phyloP scores from a whole-genome alignment of 23 tunicate genomes.

The Oikopleura dioica region DNA sequence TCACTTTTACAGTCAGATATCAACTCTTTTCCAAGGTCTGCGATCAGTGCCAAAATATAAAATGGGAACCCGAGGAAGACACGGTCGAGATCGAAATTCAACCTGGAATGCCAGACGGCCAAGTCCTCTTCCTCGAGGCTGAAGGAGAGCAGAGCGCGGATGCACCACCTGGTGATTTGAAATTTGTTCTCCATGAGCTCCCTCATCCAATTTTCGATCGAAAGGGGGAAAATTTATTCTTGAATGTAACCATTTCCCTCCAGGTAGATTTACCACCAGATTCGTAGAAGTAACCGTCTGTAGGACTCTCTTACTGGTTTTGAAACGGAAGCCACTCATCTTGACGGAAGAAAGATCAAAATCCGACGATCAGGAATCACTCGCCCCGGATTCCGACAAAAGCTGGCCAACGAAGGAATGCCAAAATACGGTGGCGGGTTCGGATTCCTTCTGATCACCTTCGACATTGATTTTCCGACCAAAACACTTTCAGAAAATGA shows the following conservation, averaged over 20 bases:
- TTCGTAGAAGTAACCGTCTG: too few relatives aligned
- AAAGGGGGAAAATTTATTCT: constrained; percentile 47
- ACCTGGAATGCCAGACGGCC: constrained; percentile 74
- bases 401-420: constrained; percentile 53
- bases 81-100: constrained; percentile 67
- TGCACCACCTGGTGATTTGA: constrained; percentile 76
- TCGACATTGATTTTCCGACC: constrained; percentile 75
- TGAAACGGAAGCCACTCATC: constrained; percentile 33
- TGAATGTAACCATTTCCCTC: constrained; percentile 55
- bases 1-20: too few relatives aligned
- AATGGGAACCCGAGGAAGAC: constrained; percentile 26
- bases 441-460: constrained; percentile 19
- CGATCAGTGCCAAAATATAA: constrained; percentile 83
- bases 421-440: constrained; percentile 17
- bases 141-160: constrained; percentile 90
- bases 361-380: constrained; percentile 62
- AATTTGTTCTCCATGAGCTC: background rate
- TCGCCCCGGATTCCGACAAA: constrained; percentile 71
- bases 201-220: constrained; percentile 64
- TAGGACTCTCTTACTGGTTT: constrained; percentile 70
- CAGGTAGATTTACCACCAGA: background rate
- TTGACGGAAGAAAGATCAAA: constrained; percentile 47
- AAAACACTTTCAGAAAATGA: constrained; percentile 34
- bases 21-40: constrained; percentile 23
- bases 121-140: constrained; percentile 39